Evolutionary conservation across 2,797 vertebrate species (phyloP).

Genomic region (Pelochelys cantorii): DNA sequence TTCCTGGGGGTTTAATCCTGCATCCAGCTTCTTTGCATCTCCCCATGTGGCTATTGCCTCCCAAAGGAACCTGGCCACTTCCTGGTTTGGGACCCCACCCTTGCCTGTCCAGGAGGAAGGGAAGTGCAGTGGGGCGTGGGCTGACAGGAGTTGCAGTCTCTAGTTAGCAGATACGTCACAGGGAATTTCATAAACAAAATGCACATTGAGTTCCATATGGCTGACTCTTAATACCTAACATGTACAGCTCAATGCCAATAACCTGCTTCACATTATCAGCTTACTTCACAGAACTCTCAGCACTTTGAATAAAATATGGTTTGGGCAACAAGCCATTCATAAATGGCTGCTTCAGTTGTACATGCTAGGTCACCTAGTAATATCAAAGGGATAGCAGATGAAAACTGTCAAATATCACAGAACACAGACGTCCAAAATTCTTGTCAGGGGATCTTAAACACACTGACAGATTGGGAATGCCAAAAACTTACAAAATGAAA

Average conservation of each 20-base stretch:
- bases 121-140: neutral
- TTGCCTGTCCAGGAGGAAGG: neutral
- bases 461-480: neutral
- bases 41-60: neutral
- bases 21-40: neutral
- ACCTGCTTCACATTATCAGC: neutral
- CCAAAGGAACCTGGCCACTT: neutral
- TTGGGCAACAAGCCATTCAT: neutral
- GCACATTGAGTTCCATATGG: neutral
- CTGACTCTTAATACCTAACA: neutral
- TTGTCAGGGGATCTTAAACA: neutral
- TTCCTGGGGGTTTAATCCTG: neutral
- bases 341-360: neutral
- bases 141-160: neutral
- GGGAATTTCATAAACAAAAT: neutral
- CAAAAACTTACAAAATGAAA: slow-evolving; percentile 32
- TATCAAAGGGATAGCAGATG: neutral
- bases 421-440: neutral
- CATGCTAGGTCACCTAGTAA: neutral
- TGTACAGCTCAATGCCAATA: neutral
- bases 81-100: neutral
- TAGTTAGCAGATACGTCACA: neutral
- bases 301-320: neutral
- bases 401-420: neutral
- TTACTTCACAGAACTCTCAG: neutral